Evolutionary conservation across 2,888 invertebrate species (phyloP).

Genomic region (Volucella bombylans): DNA sequence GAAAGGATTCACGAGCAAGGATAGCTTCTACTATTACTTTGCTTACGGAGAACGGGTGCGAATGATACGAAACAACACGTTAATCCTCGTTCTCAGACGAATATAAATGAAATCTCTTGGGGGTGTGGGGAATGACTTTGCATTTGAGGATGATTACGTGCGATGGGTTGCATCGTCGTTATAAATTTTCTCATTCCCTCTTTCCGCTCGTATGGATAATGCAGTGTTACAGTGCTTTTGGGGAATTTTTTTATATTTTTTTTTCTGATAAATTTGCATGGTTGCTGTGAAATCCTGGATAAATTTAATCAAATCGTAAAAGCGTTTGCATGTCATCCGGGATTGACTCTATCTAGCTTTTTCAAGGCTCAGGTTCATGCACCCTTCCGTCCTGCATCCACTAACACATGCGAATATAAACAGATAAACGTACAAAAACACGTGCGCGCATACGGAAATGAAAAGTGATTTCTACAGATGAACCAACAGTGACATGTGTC

Average conservation of each 20-base stretch:
- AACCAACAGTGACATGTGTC: slow-evolving; percentile 68
- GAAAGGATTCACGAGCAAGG: slow-evolving; percentile 40
- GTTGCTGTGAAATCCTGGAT: slow-evolving; percentile 34
- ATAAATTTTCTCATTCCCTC: slow-evolving; percentile 32
- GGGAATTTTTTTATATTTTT: background rate
- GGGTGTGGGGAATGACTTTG: slow-evolving; percentile 46
- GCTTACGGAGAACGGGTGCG: background rate
- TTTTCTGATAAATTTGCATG: slow-evolving; percentile 31
- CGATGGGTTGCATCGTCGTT: slow-evolving; percentile 52
- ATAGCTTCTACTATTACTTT: slow-evolving; percentile 15
- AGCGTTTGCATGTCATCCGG: slow-evolving; percentile 65
- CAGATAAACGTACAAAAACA: background rate
- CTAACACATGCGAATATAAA: background rate
- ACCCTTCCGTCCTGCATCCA: background rate
- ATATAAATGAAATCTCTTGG: slow-evolving; percentile 41
- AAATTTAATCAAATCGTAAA: slow-evolving; percentile 70
- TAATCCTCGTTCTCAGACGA: slow-evolving; percentile 39
- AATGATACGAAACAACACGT: slow-evolving; percentile 46
- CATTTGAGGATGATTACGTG: slow-evolving; percentile 63
- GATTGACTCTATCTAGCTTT: slow-evolving; percentile 31
- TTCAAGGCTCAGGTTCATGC: slow-evolving; percentile 38
- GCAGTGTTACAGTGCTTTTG: background rate
- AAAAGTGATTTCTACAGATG: slow-evolving; percentile 59
- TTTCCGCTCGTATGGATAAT: slow-evolving; percentile 13
- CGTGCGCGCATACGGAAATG: slow-evolving; percentile 53